Conservation (phyloP, 2,888 invertebrate species). For the Oscheius sp. region DNA sequence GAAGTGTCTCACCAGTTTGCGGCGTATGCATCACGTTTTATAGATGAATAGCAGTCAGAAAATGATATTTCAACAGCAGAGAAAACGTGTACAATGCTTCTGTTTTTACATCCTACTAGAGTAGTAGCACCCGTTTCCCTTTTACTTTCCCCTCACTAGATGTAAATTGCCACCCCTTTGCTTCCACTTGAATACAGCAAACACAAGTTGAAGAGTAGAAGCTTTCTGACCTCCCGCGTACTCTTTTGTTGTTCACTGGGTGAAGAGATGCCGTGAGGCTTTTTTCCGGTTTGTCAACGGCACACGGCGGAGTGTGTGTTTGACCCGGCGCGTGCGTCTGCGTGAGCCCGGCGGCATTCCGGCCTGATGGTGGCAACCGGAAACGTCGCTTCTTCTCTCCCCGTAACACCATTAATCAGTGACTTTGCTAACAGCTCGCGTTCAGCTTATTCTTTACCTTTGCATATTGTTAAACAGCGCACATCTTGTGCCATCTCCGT, state of each 20-base stretch:
- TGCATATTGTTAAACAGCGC: not conserved
- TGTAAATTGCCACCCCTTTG: not conserved
- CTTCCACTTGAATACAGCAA: constrained; percentile 16
- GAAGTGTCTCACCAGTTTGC: too few relatives aligned
- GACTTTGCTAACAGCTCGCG: constrained; percentile 25
- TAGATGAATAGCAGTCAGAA: too few relatives aligned
- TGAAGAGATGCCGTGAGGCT: constrained; percentile 21
- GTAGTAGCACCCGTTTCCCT: too few relatives aligned
- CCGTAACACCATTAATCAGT: constrained; percentile 37
- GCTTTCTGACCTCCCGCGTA: constrained; percentile 34
- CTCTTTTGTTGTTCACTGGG: constrained; percentile 31
- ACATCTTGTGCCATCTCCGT: too few relatives aligned
- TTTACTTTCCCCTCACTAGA: too few relatives aligned
- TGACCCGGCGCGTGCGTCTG: constrained; percentile 37
- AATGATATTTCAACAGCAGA: too few relatives aligned
- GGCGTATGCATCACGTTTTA: too few relatives aligned
- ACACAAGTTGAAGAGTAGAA: constrained; percentile 22
- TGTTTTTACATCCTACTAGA: too few relatives aligned
- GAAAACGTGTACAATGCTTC: too few relatives aligned
- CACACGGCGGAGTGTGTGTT: constrained; percentile 27
- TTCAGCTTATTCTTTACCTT: constrained; percentile 10
- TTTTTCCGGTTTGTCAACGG: constrained; percentile 35
- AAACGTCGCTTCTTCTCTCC: constrained; percentile 35
- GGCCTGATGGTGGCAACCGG: constrained; percentile 31
- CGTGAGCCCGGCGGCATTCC: constrained; percentile 36